phyloP scores from a whole-genome alignment of 1,140 invertebrate species.

The Drosophila oshimai region DNA sequence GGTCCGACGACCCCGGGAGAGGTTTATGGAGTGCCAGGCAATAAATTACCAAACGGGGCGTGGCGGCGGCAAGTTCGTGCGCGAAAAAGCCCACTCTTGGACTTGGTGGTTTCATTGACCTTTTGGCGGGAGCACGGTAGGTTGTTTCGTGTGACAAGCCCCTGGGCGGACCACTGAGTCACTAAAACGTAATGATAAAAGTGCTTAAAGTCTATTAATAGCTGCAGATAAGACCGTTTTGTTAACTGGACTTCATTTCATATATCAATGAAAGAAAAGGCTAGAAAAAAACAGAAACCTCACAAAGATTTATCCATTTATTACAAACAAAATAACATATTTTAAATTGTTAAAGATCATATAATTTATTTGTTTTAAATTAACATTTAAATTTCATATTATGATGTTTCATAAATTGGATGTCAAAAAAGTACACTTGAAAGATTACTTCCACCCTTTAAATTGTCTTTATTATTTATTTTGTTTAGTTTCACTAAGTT shows the following conservation, averaged over 20 bases:
- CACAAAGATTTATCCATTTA: too few relatives aligned
- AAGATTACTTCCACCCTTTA: too few relatives aligned
- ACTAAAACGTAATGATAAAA: not conserved
- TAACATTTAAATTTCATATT: too few relatives aligned
- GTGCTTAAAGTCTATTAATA: not conserved
- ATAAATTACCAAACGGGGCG: constrained; percentile 69
- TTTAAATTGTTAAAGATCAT: too few relatives aligned
- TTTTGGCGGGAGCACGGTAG: constrained; percentile 23
- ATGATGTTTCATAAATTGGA: too few relatives aligned
- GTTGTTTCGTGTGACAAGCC: constrained; percentile 20
- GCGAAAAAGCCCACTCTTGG: constrained; percentile 9
- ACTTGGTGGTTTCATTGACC: constrained; percentile 50
- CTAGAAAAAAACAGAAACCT: too few relatives aligned
- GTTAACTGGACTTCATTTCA: too few relatives aligned
- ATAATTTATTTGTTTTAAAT: too few relatives aligned
- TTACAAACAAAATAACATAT: too few relatives aligned
- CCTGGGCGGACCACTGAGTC: constrained; percentile 10
- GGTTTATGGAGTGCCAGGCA: constrained; percentile 62
- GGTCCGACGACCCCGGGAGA: constrained; percentile 10
- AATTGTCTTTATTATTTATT: too few relatives aligned
- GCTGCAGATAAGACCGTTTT: not conserved
- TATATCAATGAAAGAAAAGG: not conserved
- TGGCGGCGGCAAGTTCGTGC: constrained; percentile 50
- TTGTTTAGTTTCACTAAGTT: not conserved
- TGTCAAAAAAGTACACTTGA: too few relatives aligned